Evolutionary conservation across 2,797 vertebrate genomes (phyloP).

Genomic region (Fundulus diaphanus): DNA sequence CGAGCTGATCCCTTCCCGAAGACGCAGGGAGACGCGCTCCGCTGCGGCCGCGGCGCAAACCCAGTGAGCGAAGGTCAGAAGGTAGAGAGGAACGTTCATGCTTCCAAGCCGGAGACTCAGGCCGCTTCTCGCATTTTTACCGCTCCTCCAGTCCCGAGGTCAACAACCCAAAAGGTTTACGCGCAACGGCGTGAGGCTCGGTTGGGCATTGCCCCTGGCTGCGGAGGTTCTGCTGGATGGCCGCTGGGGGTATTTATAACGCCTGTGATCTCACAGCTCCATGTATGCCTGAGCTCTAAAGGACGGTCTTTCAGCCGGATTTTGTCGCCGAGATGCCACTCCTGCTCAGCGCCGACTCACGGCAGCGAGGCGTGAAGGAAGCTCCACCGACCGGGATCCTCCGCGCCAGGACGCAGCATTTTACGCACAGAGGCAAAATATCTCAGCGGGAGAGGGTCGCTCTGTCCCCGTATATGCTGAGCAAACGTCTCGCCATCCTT

Average conservation of each 20-base stretch:
- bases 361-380: constrained; percentile 59
- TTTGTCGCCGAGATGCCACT: constrained; percentile 66
- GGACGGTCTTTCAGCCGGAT: constrained; percentile 68
- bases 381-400: constrained; percentile 24
- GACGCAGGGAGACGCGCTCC: constrained; percentile 59
- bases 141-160: constrained; percentile 46
- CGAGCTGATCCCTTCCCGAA: constrained; percentile 73
- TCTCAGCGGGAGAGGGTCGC: constrained; percentile 25
- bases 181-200: constrained; percentile 63
- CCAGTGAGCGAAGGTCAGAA: constrained; percentile 82
- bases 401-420: constrained; percentile 68
- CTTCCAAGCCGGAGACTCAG: constrained; percentile 76
- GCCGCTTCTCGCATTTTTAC: constrained; percentile 67
- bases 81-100: constrained; percentile 87
- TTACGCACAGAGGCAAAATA: constrained; percentile 73
- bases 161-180: constrained; percentile 50
- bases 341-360: constrained; percentile 59
- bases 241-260: constrained; percentile 91
- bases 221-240: constrained; percentile 73
- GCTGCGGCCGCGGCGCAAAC: constrained; percentile 75
- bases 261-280: constrained; percentile 87
- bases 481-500: neutral
- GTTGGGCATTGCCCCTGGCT: constrained; percentile 80
- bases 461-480: constrained; percentile 12
- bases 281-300: constrained; percentile 81